Conservation (phyloP, 2,888 invertebrate genomes). For the Cacoxenus indagator region DNA sequence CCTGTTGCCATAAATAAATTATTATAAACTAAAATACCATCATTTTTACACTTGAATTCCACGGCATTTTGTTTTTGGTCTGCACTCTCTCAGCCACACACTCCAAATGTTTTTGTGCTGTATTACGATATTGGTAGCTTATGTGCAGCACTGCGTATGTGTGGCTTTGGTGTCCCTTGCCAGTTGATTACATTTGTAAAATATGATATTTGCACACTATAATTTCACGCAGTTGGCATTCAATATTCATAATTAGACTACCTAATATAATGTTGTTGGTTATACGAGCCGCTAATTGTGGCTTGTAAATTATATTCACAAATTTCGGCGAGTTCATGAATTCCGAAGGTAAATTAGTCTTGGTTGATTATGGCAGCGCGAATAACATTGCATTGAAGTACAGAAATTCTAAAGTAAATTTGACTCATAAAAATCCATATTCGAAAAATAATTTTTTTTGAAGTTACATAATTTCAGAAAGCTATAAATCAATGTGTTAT, state of each 20-base stretch:
- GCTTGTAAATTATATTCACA: background rate
- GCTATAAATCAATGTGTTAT: too few relatives aligned
- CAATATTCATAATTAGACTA: background rate
- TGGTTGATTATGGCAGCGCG: too few relatives aligned
- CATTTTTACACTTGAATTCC: slow-evolving; percentile 21
- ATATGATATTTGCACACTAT: background rate
- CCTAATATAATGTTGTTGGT: background rate
- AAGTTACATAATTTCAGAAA: too few relatives aligned
- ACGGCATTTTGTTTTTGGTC: background rate
- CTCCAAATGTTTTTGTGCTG: background rate
- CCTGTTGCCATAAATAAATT: slow-evolving; percentile 18
- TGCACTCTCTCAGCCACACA: background rate
- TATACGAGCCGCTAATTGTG: background rate
- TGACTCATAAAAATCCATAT: too few relatives aligned
- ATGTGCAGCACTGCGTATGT: background rate
- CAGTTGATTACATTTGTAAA: background rate
- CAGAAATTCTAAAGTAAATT: too few relatives aligned
- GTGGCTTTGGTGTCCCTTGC: background rate
- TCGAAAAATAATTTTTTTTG: too few relatives aligned
- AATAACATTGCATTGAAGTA: too few relatives aligned
- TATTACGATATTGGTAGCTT: background rate
- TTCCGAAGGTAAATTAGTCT: too few relatives aligned
- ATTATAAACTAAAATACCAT: slow-evolving; percentile 21
- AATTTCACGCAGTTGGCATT: background rate
- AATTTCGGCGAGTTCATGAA: too few relatives aligned